Evolutionary conservation across 2,888 invertebrate species (phyloP), one percentile per base, ranked within the genome.

Genomic region (Euspilapteryx auroguttella): DNA sequence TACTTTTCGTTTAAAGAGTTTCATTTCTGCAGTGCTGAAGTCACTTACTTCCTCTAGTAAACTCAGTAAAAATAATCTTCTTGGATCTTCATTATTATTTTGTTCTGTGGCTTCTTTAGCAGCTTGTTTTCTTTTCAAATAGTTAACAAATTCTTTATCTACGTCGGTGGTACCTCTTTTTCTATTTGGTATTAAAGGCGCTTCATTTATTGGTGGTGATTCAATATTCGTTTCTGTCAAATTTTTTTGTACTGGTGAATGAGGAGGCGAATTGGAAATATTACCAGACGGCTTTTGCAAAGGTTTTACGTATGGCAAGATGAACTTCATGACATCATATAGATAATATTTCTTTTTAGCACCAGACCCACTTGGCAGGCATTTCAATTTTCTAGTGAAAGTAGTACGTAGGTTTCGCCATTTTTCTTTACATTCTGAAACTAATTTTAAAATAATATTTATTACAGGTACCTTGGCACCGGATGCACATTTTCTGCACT

Each of bases 401-500:
- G 17, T 17, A 17, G 17, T 17, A 17, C 17, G 17, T 17, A 17
- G 17, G 17, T 17, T 17, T 17, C 17, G 17, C 17, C 17, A 17
- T 17, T 17, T 17, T 17, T 17, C 17, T 17, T 17, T 17, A 17
- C 17, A 17, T 8, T 17, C 17, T 17, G 17, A 17, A 17, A 17
- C 17, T 17, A 17, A 17, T 6, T 8, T 8, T 22, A 22, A 8
- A 22, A 5, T 22, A 22, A 10, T 10, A 28, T 35, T 33, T 37
- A 12, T 40, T 38, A 32, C 29, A 39, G 39, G 34, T 45, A 41
- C 30, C 39, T 33, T 10, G 9, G n/a, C 4, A 38, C 38, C 20
- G 41, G 41, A 20, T 22, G 28, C 12, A 37, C 37, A 30, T 41
- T 40, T 30, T 24, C 24, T 9, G 34, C 35, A n/a, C 28, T 44